Percentiles rank a stretch among this genome's conserved stretches.
Conservation (phyloP, 1,140 invertebrate genomes). For the Lamellibrachia luymesi region DNA sequence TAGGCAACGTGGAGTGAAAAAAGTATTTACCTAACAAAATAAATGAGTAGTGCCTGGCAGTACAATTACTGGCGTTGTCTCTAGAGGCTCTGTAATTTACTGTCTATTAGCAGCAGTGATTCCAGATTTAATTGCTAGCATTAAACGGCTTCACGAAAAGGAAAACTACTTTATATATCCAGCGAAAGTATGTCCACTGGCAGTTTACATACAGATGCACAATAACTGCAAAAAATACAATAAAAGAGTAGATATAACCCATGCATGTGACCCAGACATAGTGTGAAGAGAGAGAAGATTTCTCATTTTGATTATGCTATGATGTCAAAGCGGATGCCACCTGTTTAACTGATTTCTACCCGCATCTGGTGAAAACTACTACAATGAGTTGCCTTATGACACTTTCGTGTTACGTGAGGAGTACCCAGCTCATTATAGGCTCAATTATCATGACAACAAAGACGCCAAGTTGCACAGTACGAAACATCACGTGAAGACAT, state of each 20-base stretch:
- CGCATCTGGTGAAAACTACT: background rate
- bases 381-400: background rate
- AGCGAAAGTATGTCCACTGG: background rate
- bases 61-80: background rate
- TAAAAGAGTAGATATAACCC: background rate
- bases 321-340: background rate
- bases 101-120: background rate
- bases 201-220: background rate
- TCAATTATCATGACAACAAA: background rate
- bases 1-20: too few relatives aligned
- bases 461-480: background rate
- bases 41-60: background rate
- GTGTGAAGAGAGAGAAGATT: background rate
- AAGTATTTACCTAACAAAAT: background rate
- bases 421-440: background rate
- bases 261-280: background rate
- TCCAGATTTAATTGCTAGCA: background rate
- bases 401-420: background rate
- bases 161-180: background rate
- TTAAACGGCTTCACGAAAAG: background rate
- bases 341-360: background rate
- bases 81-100: background rate
- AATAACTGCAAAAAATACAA: background rate
- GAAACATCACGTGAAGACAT: background rate
- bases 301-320: background rate